Base-by-base conservation (phyloP, 2,113 vertebrate genomes). In the Polyodon spathula region DNA sequence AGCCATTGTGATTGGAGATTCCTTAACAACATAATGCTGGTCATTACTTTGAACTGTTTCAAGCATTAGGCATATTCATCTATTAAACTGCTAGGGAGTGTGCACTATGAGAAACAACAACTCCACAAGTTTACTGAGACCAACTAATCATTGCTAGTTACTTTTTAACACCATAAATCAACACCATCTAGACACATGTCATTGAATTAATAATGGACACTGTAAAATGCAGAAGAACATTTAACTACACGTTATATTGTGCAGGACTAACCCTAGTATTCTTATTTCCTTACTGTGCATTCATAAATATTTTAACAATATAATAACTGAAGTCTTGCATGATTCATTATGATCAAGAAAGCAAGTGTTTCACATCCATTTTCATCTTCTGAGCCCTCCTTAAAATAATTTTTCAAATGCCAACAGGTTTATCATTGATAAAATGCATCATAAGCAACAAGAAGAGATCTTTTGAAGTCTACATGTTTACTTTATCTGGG, bases 401-500 rank as follows among this genome's bases (percentile, higher is more conserved):
- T 64, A 68, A 78, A 78, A 68, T 55, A 65, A 70, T 72, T 75
- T 65, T 63, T 61, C 65, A 73, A 74, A 74, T 74, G 69, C 68
- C 69, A 67, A 64, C 65, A 56, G 69, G 58, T 72, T 69, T 76
- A 72, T 76, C 72, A 69, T 63, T 69, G 60, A 48, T 66, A 73
- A 69, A 76, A 69, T 67, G 70, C 71, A 69, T 76, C 73, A 74
- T 78, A 76, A 74, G 68, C 67, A 64, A 64, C 66, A 75, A 71
- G 71, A 73, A 68, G n/a, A n/a, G n/a, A n/a, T n/a, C n/a, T n/a
- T n/a, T n/a, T n/a, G 76, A 75, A 78, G 76, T 63, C 50, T 38
- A 66, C 46, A 68, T 76, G 73, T 73, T 73, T 76, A 71, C 66
- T 73, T 74, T 72, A 78, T 76, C 73, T 72, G 73, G 71, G 73